Evolutionary conservation across 2,888 invertebrate species (phyloP), one percentile per base, ranked within the genome.

Genomic region (Synergus laeviventris): DNA sequence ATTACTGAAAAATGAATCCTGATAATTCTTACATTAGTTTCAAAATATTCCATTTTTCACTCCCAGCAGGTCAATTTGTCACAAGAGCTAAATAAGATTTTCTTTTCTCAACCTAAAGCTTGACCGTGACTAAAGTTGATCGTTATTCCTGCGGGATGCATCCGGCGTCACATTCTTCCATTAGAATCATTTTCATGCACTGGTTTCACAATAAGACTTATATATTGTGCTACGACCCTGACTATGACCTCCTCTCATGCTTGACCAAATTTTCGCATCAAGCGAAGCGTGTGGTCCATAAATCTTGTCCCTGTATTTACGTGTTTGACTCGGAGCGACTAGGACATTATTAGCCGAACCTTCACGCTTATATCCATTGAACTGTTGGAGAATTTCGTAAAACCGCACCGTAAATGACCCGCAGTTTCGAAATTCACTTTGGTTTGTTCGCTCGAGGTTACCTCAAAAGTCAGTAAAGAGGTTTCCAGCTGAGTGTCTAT

Each of bases 231-330:
- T 14, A 2, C 24, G 73, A 38, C 54, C 42, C 61, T 49, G 61
- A 54, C 24, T 59, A 38, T 42, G 59, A 60, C 59, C 76, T 70
- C 61, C 61, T 31, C 54, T 60, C 38, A 38, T 38, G 73, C 73
- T 73, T 73, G 60, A 61, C 49, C 45, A 54, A 39, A 59, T 31
- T 61, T n/a, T 62, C 73, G 83, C 79, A 80, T 85, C 87, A 85
- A 78, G 86, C 82, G 79, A 81, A 82, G 82, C 84, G 82, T 84
- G 84, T 82, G 82, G 78, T 84, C 81, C 85, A 86, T 89, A 89
- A 89, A 89, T 89, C 88, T 88, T 85, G 81, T 78, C 80, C 82
- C 87, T 86, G 87, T 88, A 87, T 89, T 89, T 89, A 85, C 88
- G 86, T 87, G 86, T 88, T 88, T 87, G 85, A 88, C 86, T 85